Conservation (phyloP, 2,113 vertebrate species). For the Cathartes aura region DNA sequence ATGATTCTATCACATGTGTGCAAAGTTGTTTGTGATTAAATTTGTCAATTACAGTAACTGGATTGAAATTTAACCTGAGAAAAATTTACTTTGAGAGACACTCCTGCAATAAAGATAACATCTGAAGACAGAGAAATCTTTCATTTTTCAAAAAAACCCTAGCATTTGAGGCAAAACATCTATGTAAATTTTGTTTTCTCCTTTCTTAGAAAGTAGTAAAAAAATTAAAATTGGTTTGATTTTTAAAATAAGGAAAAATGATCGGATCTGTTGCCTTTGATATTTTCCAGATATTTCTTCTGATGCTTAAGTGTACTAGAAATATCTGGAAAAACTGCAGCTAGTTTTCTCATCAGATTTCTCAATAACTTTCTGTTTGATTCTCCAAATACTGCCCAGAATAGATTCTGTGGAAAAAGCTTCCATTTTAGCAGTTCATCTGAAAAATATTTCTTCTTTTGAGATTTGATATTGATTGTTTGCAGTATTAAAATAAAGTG, state of each 20-base stretch:
- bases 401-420: not conserved
- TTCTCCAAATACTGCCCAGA: not conserved
- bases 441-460: not conserved
- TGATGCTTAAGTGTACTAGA: not conserved
- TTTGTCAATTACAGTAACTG: conserved; percentile 36
- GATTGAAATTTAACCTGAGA: conserved; percentile 13
- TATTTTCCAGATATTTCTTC: not conserved
- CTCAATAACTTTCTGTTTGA: not conserved
- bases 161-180: not conserved
- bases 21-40: conserved; percentile 50
- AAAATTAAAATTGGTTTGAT: not conserved
- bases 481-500: not conserved
- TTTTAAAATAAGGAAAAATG: not conserved
- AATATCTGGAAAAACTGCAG: not conserved
- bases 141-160: not conserved
- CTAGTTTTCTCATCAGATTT: not conserved
- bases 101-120: not conserved
- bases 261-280: not conserved
- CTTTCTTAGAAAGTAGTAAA: not conserved
- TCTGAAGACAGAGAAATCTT: not conserved
- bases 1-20: conserved; percentile 19
- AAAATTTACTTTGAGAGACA: not conserved
- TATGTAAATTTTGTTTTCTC: not conserved
- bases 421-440: not conserved
- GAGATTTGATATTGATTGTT: not conserved